Base-by-base conservation (phyloP, 1,140 invertebrate species). In the Lethrus apterus region DNA sequence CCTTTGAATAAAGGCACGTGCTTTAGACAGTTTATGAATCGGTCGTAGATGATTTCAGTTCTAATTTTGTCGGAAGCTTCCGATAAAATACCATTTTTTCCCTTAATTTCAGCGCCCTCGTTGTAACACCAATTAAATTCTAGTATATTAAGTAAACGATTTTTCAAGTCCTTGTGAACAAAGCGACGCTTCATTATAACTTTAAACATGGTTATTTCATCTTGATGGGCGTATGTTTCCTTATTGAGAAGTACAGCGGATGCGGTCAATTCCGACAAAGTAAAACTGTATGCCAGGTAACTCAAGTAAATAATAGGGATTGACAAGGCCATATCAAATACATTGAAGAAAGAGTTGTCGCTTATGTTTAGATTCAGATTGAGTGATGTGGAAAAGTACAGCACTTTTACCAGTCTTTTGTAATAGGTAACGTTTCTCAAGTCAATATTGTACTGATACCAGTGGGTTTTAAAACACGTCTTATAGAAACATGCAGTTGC, bases 111-210 rank as follows among this genome's bases (percentile, higher is more conserved):
- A 3, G 47, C 18, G 4, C 44, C 44, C 13, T 31, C 18, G n/a
- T 18, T 45, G 11, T 41, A 44, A 8, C 9, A 8, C 51, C 51
- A 53, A 8, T 44, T 41, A 32, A 48, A 48, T 30, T 43, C 23
- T 9, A 51, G n/a, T 10, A 42, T 29, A n/a, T 43, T 51, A 2
- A 18, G 10, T 1, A 51, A 18, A 9, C 44, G 36, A 9, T 8
- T 13, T 11, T 44, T 32, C 11, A 44, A 33, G 15, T 33, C 29
- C 9, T 42, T 24, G n/a, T 29, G 21, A 2, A 42, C 40, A 29
- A 26, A 9, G 13, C 40, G 23, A 3, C 24, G 21, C 9, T 42
- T 42, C 21, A 42, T 29, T 13, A 42, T 42, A 10, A 42, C 15
- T 29, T 42, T 29, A 21, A 42, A 42, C 40, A 42, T 42, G 17